phyloP scores from a whole-genome alignment of 37 sponge, comb jelly and placozoan species.

The Spongilla lacustris region DNA sequence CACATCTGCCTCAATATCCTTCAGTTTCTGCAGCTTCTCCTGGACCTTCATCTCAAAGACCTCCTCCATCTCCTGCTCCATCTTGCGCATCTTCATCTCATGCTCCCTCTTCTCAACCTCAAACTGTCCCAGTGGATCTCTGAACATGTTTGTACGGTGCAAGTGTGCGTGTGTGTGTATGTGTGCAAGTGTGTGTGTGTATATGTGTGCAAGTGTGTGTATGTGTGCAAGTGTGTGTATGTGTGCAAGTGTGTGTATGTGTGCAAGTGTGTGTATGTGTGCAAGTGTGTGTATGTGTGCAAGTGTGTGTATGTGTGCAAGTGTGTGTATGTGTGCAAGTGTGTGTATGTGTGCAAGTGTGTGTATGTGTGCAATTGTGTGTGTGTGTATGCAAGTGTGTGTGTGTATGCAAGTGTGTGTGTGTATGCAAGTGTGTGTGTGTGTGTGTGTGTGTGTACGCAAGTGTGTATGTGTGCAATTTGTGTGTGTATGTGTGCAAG shows the following conservation, averaged over 20 bases:
- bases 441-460: not conserved
- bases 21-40: conserved; percentile 94
- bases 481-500: not conserved
- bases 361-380: not conserved
- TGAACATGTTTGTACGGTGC: conserved; percentile 5
- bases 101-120: conserved; percentile 97
- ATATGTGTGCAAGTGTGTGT: conserved; percentile 39
- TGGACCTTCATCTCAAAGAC: conserved; percentile 96
- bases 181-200: not conserved
- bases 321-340: not conserved
- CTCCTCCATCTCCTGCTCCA: conserved; percentile 97
- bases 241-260: not conserved
- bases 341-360: conserved; percentile 76
- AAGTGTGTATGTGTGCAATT: not conserved
- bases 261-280: conserved; percentile 70
- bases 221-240: conserved; percentile 54
- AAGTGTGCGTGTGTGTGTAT: not conserved
- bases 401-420: not conserved
- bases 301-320: not conserved
- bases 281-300: not conserved
- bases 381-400: not conserved
- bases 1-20: conserved; percentile 95
- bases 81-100: conserved; percentile 90
- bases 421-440: too few relatives aligned
- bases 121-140: conserved; percentile 97